Evolutionary conservation across 2,797 vertebrate genomes (phyloP).

Genomic region (Dicrostonyx torquatus): DNA sequence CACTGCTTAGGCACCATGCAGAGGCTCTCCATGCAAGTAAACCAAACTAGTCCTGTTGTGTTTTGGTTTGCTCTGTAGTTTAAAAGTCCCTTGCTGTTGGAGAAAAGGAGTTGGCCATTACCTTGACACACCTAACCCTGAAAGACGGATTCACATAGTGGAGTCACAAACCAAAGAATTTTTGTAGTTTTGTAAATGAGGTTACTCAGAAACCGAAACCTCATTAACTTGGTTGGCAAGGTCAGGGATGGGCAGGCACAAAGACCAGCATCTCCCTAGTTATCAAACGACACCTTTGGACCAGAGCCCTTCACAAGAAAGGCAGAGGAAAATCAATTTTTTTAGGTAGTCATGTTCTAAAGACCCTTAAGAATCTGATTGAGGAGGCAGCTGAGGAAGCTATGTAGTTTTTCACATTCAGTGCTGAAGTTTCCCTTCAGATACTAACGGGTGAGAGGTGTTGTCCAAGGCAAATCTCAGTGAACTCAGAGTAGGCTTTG

Average conservation of each 20-base stretch:
- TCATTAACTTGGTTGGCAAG: background rate
- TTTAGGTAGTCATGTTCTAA: slow-evolving; percentile 42
- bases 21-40: background rate
- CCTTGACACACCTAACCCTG: slow-evolving; percentile 9
- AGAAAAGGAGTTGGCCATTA: background rate
- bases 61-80: slow-evolving; percentile 41
- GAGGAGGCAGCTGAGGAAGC: slow-evolving; percentile 18
- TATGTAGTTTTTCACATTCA: slow-evolving; percentile 56
- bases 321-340: slow-evolving; percentile 42
- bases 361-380: slow-evolving; percentile 44
- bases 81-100: slow-evolving; percentile 14
- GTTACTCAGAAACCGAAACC: slow-evolving; percentile 9
- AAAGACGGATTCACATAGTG: background rate
- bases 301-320: slow-evolving; percentile 39
- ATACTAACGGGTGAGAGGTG: slow-evolving; percentile 39
- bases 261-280: background rate
- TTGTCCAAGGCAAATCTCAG: slow-evolving; percentile 16
- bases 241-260: background rate
- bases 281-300: slow-evolving; percentile 24
- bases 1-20: background rate
- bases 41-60: background rate
- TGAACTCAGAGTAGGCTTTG: background rate
- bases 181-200: background rate
- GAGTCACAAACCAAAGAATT: background rate
- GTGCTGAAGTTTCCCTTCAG: slow-evolving; percentile 60